Percentiles rank a stretch among this genome's conserved stretches.
Evolutionary conservation across 2,888 invertebrate genomes (phyloP).

Genomic region (Idaea dimidiata): DNA sequence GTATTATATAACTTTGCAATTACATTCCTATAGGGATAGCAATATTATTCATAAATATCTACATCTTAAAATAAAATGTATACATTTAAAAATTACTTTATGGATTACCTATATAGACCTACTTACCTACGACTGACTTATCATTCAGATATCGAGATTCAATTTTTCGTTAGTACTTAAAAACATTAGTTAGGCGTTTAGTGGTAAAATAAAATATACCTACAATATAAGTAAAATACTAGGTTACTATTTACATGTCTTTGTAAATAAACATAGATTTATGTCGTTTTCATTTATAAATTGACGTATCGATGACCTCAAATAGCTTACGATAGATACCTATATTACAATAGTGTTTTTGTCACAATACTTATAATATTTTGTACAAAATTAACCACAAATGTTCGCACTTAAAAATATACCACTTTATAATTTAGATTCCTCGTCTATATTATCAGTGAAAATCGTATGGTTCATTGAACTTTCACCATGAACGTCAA

Average conservation of each 20-base stretch:
- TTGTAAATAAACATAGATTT: not conserved
- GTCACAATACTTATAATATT: not conserved
- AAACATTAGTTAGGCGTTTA: too few relatives aligned
- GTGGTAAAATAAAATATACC: too few relatives aligned
- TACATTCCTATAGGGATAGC: not conserved
- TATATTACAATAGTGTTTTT: not conserved
- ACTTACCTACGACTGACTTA: not conserved
- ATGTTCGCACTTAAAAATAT: not conserved
- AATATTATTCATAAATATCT: too few relatives aligned
- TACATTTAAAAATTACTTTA: not conserved
- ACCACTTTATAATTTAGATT: conserved; percentile 58
- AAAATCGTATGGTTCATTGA: conserved; percentile 39
- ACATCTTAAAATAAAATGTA: not conserved
- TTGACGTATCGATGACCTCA: too few relatives aligned
- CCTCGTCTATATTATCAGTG: conserved; percentile 49
- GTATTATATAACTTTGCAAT: not conserved
- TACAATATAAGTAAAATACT: not conserved
- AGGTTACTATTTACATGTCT: not conserved
- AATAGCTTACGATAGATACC: not conserved
- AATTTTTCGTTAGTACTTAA: not conserved
- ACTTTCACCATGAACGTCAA: conserved; percentile 60
- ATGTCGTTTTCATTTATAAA: too few relatives aligned
- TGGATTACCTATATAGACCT: not conserved
- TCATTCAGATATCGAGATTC: not conserved
- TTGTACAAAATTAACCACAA: not conserved